Base-by-base conservation (phyloP, 2,797 vertebrate species). In the Sylvilagus floridanus region DNA sequence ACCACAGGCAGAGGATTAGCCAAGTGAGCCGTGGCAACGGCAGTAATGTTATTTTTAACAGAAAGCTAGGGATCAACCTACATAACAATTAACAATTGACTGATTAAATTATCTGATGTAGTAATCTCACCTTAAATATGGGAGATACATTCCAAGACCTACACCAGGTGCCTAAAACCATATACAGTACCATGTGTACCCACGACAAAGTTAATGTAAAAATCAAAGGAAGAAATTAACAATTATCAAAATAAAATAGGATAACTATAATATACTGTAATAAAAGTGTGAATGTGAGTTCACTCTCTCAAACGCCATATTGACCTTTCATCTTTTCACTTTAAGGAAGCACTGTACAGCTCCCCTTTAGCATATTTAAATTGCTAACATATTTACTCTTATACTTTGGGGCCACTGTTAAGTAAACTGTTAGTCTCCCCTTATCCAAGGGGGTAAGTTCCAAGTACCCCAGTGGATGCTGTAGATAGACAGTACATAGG, bases 21-120 rank as follows among this genome's bases (percentile, higher is more conserved):
- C 42, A 9, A 47, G 42, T 47, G 42, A 47, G 42, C 42, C 42
- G 8, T 47, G 42, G 42, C 42, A 47, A 47, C 8, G 8, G 42
- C 42, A 47, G 42, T 47, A 47, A 47, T 13, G 60, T 69, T 57
- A 62, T 47, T 83, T 79, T 4, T 57, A 89, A 94, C 16, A 91
- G 82, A 84, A 91, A 52, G 35, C 42, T 75, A 78, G 84, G n/a
- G 84, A 94, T 77, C n/a, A 66, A 88, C 37, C 65, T 63, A 88
- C 60, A 5, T 77, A 92, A 60, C 28, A 24, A 91, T 47, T 68
- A 82, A 19, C 47, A 90, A 92, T 57, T 69, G 54, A 68, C 21
- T 68, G 9, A 65, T 10, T 76, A 86, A 94, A 62, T 88, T 76
- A 81, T 83, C 76, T 76, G 90, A 84, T 47, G 68, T 13, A 42